A percentile compares a stretch with the other conserved stretches of the same genome.
Evolutionary conservation across 1,140 invertebrate species (phyloP).

Genomic region (silkworm (Bombyx mori)): ASM3026992v2 NC_085114.1:5683001-5683500

Average conservation of each 20-base stretch:
- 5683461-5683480: slow-evolving; percentile 88
- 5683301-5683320: slow-evolving; percentile 61
- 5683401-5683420: slow-evolving; percentile 88
- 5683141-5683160: too few relatives aligned
- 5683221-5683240: not conserved
- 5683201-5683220: too few relatives aligned
- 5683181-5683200: too few relatives aligned
- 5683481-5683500: slow-evolving; percentile 78
- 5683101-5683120: too few relatives aligned
- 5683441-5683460: slow-evolving; percentile 83
- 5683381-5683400: slow-evolving; percentile 73
- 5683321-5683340: slow-evolving; percentile 54
- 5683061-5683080: too few relatives aligned
- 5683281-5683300: slow-evolving; percentile 61
- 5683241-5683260: not conserved
- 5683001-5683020: too few relatives aligned
- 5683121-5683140: too few relatives aligned
- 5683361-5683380: slow-evolving; percentile 66
- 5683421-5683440: slow-evolving; percentile 88
- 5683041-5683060: too few relatives aligned
- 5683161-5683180: too few relatives aligned
- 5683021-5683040: too few relatives aligned
- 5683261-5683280: not conserved
- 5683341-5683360: slow-evolving; percentile 55
- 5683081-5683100: too few relatives aligned